Conservation (phyloP, 1,140 invertebrate species). For the Chrysomallon squamiferum region DNA sequence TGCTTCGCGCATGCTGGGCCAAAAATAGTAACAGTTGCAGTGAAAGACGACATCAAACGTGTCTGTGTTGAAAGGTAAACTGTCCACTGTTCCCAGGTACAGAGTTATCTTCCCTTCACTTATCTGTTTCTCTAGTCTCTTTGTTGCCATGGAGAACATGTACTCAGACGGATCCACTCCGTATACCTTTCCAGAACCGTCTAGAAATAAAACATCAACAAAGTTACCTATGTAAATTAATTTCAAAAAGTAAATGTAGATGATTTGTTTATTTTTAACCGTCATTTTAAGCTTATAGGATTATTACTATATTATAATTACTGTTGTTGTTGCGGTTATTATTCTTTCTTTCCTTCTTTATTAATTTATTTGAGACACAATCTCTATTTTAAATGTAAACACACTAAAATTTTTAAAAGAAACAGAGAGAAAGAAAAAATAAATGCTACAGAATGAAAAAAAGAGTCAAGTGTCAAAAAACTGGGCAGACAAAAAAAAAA, state of each 20-base stretch:
- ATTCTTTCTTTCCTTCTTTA: too few relatives aligned
- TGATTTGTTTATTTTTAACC: background rate
- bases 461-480: too few relatives aligned
- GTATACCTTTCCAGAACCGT: constrained; percentile 40
- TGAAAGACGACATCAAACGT: constrained; percentile 45
- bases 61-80: constrained; percentile 33
- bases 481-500: too few relatives aligned
- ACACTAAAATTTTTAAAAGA: too few relatives aligned
- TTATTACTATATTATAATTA: too few relatives aligned
- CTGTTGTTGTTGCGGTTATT: too few relatives aligned
- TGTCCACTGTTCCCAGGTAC: constrained; percentile 16
- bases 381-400: too few relatives aligned
- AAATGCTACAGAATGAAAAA: too few relatives aligned
- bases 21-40: constrained; percentile 51
- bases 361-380: too few relatives aligned
- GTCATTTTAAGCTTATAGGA: background rate
- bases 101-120: constrained; percentile 32
- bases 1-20: constrained; percentile 24
- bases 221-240: too few relatives aligned
- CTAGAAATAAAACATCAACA: constrained; percentile 27
- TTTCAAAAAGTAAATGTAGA: too few relatives aligned
- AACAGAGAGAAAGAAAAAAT: too few relatives aligned
- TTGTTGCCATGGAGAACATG: constrained; percentile 31
- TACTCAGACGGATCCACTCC: constrained; percentile 40
- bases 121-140: constrained; percentile 18